Evolutionary conservation across 2,113 vertebrate genomes (phyloP).

Genomic region (Myiopsitta monachus): DNA sequence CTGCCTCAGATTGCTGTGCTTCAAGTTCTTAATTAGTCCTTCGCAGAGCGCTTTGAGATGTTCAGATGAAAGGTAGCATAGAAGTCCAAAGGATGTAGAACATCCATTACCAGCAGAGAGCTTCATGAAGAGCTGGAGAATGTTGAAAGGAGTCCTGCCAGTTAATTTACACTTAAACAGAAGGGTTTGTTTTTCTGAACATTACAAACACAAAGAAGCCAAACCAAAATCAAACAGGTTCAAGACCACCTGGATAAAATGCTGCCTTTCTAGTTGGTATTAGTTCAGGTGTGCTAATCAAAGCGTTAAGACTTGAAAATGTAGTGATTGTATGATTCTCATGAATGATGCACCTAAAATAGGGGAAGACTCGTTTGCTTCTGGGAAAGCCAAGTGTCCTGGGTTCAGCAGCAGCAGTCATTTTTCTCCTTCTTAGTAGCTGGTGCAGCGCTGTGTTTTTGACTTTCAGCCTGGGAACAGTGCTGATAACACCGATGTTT

Average conservation of each 20-base stretch:
- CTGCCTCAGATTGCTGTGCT: neutral
- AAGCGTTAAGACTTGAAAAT: neutral
- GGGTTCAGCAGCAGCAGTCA: too few relatives aligned
- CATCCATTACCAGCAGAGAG: neutral
- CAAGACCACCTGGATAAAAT: neutral
- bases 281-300: neutral
- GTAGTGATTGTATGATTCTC: neutral
- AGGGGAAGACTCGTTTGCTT: neutral
- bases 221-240: neutral
- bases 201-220: neutral
- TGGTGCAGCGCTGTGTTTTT: too few relatives aligned
- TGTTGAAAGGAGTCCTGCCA: constrained; percentile 38
- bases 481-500: too few relatives aligned
- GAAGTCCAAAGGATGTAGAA: neutral
- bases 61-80: constrained; percentile 34
- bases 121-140: neutral
- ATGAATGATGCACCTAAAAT: neutral
- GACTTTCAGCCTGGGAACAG: too few relatives aligned
- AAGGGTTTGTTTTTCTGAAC: neutral
- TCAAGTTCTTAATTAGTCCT: constrained; percentile 26
- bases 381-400: neutral
- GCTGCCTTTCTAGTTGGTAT: neutral
- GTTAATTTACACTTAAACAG: constrained; percentile 50
- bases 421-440: too few relatives aligned
- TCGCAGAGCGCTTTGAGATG: neutral